Evolutionary conservation across 2,797 vertebrate species (phyloP), one percentile per base, ranked within the genome.

Genomic region (Pantherophis alleghaniensis): DNA sequence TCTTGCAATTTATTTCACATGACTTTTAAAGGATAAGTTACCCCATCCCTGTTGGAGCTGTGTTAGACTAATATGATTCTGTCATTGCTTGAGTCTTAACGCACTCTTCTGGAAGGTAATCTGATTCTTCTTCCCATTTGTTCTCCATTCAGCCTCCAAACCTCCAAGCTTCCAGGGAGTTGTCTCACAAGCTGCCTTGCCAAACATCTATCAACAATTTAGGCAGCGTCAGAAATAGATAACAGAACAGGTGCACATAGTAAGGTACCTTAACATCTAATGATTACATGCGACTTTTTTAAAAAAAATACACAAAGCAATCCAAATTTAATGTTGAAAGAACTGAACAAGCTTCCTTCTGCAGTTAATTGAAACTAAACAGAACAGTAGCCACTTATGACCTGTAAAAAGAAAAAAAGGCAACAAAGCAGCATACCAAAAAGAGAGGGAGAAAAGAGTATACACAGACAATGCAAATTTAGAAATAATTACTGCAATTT

Each of bases 211-310:
- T 47, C 63, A 63, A 57, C 61, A 51, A n/a, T 60, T 90, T 47
- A 88, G 60, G 9, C 60, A 91, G 63, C 47, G 42, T 79, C 92
- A 91, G 53, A 90, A 90, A 93, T 87, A 91, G 61, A 90, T 55
- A 86, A 86, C 42, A 26, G 55, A 87, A 87, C 92, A 93, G 86
- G 89, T 88, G 92, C 61, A 37, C 86, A 79, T 63, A 69, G 66
- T 69, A 90, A 90, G 60, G 88, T 51, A 22, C 56, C 66, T 74
- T n/a, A 86, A 63, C 37, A 42, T 53, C 24, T 87, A 69, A 91
- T 16, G 42, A 60, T 79, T 93, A 90, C 90, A 89, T 79, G 88
- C 1, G 28, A 28, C 26, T 37, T 86, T 87, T 20, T 26, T 2
- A 51, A 53, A 53, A 53, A 2, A 37, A 20, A 7, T 74, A 74